Conservation (phyloP, 2,797 vertebrate species). For the Miichthys miiuy region DNA sequence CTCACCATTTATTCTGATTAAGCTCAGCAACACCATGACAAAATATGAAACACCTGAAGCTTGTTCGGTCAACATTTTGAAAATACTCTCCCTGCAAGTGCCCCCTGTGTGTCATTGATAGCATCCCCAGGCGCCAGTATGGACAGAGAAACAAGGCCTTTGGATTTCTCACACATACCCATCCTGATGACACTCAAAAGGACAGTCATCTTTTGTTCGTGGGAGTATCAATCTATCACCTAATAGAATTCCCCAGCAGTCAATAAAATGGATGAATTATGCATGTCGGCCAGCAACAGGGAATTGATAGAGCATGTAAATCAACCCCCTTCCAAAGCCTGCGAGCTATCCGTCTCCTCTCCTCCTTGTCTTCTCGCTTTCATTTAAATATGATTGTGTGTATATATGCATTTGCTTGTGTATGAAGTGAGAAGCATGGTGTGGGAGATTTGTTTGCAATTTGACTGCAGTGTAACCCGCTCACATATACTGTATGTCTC, state of each 20-base stretch:
- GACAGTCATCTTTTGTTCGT: slow-evolving; percentile 78
- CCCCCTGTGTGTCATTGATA: slow-evolving; percentile 32
- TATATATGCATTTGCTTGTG: slow-evolving; percentile 72
- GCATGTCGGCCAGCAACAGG: slow-evolving; percentile 70
- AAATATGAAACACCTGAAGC: slow-evolving; percentile 35
- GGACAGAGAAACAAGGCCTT: slow-evolving; percentile 13
- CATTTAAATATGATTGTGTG: slow-evolving; percentile 75
- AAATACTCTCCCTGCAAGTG: slow-evolving; percentile 29
- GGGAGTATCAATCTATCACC: slow-evolving; percentile 73
- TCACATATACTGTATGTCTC: not conserved
- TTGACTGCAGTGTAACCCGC: slow-evolving; percentile 24
- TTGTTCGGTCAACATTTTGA: slow-evolving; percentile 40
- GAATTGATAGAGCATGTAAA: slow-evolving; percentile 83
- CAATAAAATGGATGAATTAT: slow-evolving; percentile 84
- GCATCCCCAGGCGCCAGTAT: slow-evolving; percentile 26
- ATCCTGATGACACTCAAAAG: slow-evolving; percentile 67
- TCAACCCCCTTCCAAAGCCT: slow-evolving; percentile 67
- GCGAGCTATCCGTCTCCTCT: slow-evolving; percentile 58
- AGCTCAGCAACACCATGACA: slow-evolving; percentile 31
- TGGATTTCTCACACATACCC: slow-evolving; percentile 36
- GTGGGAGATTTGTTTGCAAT: slow-evolving; percentile 64
- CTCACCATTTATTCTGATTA: slow-evolving; percentile 54
- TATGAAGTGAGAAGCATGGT: slow-evolving; percentile 51
- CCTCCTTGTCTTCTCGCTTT: slow-evolving; percentile 58
- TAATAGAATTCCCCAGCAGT: slow-evolving; percentile 82